Conservation (phyloP, 2,113 vertebrate genomes). For the Dryoscopus gambensis region DNA sequence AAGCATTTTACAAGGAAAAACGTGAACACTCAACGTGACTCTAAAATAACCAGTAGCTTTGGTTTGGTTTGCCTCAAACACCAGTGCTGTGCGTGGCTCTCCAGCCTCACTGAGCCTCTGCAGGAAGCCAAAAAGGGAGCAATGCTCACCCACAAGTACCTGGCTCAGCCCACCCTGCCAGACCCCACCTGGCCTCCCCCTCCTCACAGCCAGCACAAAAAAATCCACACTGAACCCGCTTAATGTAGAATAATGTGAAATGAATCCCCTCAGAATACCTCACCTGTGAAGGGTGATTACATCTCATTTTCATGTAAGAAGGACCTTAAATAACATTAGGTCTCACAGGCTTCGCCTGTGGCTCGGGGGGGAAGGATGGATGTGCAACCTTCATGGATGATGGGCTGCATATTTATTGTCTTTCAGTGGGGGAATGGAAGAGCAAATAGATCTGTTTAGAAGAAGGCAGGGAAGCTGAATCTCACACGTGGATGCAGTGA, state of each 20-base stretch:
- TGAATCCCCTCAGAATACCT: neutral
- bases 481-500: neutral
- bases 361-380: neutral
- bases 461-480: neutral
- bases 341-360: neutral
- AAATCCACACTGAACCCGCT: neutral
- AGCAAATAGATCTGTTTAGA: neutral
- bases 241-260: neutral
- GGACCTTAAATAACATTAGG: neutral
- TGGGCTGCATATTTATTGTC: neutral
- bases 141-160: rapidly evolving
- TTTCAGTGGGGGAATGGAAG: neutral
- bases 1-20: neutral
- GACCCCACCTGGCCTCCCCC: neutral
- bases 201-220: neutral
- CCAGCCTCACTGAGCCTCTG: neutral
- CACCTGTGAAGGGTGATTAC: slow-evolving; percentile 45
- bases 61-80: neutral
- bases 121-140: neutral
- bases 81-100: neutral
- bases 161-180: neutral
- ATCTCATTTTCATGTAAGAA: neutral
- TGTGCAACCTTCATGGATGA: neutral
- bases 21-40: neutral
- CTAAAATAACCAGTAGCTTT: neutral